Evolutionary conservation across 2,113 vertebrate genomes (phyloP).

Genomic region (Meles meles): DNA sequence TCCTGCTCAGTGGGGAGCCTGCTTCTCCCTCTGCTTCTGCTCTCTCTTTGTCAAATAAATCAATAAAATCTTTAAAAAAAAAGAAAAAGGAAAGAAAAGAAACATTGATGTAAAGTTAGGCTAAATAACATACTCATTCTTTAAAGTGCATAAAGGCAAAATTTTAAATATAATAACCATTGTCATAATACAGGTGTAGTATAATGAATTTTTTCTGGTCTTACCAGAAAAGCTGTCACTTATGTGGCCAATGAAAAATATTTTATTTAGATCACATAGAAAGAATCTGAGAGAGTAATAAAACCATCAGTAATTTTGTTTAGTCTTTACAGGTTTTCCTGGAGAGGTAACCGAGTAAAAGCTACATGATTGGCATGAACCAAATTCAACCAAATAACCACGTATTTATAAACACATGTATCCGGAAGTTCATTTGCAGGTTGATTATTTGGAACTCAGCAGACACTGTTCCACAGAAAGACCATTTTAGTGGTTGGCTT

Average conservation of each 20-base stretch:
- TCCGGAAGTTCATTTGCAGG: not conserved
- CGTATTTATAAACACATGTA: not conserved
- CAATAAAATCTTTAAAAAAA: too few species aligned
- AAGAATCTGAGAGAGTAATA: constrained; percentile 34
- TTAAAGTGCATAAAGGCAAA: not conserved
- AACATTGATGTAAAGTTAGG: not conserved
- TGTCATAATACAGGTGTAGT: not conserved
- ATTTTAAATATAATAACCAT: not conserved
- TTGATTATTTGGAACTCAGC: not conserved
- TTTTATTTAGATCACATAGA: constrained; percentile 27
- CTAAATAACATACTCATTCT: not conserved
- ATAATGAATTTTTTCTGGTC: not conserved
- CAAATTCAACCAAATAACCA: not conserved
- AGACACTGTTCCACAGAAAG: not conserved
- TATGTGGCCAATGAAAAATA: not conserved
- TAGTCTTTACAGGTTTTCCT: not conserved
- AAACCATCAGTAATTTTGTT: not conserved
- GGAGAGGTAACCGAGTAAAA: not conserved
- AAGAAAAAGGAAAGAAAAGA: not conserved
- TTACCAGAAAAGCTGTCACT: not conserved
- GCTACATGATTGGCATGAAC: not conserved
- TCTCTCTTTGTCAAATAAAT: too few species aligned
- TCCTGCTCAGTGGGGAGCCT: too few species aligned
- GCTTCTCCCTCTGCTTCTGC: too few species aligned
- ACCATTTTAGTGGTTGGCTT: not conserved